phyloP scores from a whole-genome alignment of 2,113 vertebrate genomes.

The Mastomys natalensis region DNA sequence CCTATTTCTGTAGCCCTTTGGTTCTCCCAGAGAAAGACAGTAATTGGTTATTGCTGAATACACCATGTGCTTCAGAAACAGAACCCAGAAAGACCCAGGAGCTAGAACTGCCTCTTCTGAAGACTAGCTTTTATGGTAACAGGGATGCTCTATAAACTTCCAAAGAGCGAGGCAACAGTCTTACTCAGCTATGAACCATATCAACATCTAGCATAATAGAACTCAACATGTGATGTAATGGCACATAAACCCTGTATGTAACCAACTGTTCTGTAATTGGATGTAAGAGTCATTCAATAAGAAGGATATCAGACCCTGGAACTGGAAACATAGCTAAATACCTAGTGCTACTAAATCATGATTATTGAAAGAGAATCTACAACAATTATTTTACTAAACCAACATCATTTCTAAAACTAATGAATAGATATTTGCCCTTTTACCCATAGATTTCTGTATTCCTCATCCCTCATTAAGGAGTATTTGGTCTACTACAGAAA shows the following conservation, averaged over 20 bases:
- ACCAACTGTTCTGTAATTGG: neutral
- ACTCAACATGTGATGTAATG: neutral
- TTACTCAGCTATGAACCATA: neutral
- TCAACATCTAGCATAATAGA: neutral
- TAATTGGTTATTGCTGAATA: neutral
- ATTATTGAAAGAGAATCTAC: neutral
- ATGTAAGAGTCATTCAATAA: neutral
- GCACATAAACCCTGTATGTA: neutral
- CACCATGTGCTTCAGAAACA: neutral
- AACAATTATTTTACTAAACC: neutral
- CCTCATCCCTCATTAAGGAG: neutral
- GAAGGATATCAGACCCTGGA: neutral
- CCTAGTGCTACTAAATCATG: neutral
- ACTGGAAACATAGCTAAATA: neutral
- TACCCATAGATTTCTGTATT: neutral
- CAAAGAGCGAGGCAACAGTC: neutral
- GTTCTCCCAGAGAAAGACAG: neutral
- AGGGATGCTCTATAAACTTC: neutral
- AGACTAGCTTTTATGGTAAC: neutral
- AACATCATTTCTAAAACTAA: neutral
- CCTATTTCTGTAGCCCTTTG: neutral
- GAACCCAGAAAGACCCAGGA: neutral
- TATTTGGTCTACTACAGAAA: neutral
- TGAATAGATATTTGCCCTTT: neutral
- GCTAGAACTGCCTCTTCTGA: neutral